A percentile compares a stretch with the other conserved stretches of the same genome.
phyloP scores from a whole-genome alignment of 1,140 invertebrate species.

The Pachyrhynchus sulphureomaculatus region DNA sequence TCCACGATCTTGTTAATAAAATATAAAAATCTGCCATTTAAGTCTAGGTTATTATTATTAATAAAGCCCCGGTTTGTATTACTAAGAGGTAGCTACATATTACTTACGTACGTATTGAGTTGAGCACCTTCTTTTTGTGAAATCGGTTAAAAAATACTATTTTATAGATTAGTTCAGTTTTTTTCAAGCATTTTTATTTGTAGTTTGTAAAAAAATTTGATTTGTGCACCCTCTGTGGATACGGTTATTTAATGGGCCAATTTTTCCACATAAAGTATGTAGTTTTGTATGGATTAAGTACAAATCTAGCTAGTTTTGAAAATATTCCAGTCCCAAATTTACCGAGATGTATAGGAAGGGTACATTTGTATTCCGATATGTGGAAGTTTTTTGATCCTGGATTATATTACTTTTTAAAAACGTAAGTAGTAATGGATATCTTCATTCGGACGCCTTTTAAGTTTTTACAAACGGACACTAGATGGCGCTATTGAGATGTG shows the following conservation, averaged over 20 bases:
- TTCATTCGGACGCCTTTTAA: constrained; percentile 9
- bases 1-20: no score
- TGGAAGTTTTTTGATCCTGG: constrained; percentile 94
- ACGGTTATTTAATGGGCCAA: constrained; percentile 83
- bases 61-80: background rate
- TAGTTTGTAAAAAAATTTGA: constrained; percentile 54
- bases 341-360: constrained; percentile 84
- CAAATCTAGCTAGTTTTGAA: constrained; percentile 74
- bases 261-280: constrained; percentile 91
- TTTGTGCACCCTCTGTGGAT: constrained; percentile 76
- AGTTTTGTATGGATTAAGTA: constrained; percentile 79
- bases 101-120: no score
- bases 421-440: constrained; percentile 53
- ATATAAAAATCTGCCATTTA: background rate
- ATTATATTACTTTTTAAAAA: constrained; percentile 84
- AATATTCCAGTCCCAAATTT: constrained; percentile 72
- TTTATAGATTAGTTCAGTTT: no score
- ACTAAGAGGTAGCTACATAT: no score
- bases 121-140: no score
- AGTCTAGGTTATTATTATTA: background rate
- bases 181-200: no score
- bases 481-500: no score
- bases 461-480: no score
- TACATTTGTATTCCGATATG: constrained; percentile 93
- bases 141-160: no score